These are phyloP conservation scores for Bombus pyrosoma DNA, from an alignment of 1,140 invertebrate genomes.

Conservation along the genomic window DNA sequence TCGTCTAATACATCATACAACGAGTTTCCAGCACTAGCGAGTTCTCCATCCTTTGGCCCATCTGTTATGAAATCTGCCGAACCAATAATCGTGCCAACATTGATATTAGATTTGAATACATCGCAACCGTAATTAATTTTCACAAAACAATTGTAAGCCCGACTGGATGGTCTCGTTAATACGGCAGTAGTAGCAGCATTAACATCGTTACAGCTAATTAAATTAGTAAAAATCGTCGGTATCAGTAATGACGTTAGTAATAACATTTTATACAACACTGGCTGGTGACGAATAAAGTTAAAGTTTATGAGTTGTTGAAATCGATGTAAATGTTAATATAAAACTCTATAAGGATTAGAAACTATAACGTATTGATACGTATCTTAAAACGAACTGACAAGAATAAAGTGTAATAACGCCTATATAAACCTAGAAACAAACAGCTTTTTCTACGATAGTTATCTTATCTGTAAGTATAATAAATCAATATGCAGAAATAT, in stretches of 20 bases:
- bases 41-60: background rate
- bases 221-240: background rate
- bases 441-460: background rate
- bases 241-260: background rate
- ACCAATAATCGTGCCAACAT: background rate
- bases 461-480: constrained; percentile 13
- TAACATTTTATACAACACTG: background rate
- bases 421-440: constrained; percentile 10
- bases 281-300: too few species aligned
- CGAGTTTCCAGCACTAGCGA: background rate
- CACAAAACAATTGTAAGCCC: background rate
- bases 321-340: background rate
- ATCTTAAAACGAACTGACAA: background rate
- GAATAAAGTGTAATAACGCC: background rate
- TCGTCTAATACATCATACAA: background rate
- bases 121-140: background rate
- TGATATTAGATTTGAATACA: background rate
- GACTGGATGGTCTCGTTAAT: background rate
- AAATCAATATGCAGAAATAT: background rate
- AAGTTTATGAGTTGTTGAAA: too few species aligned
- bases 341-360: background rate
- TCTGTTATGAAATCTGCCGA: background rate
- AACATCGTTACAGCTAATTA: too few species aligned
- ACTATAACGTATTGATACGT: background rate
- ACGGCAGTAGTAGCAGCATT: background rate